phyloP scores from a whole-genome alignment of 2,888 invertebrate species.

The Allolobophora icterica region DNA sequence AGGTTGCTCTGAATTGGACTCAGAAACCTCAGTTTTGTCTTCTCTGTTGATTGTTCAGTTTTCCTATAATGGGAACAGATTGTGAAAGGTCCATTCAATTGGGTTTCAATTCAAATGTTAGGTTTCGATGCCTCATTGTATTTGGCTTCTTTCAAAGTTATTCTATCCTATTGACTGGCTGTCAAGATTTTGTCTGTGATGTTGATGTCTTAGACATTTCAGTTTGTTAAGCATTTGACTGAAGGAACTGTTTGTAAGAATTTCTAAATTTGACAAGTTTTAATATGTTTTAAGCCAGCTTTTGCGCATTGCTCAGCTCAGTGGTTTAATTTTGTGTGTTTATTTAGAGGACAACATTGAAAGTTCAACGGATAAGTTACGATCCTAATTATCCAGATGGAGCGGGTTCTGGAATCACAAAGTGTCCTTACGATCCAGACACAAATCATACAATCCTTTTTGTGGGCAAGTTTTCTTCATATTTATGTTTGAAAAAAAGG shows the following conservation, averaged over 20 bases:
- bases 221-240: not conserved
- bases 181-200: not conserved
- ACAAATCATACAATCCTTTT: conserved; percentile 27
- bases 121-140: not conserved
- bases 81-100: not conserved
- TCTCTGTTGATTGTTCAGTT: too few relatives aligned
- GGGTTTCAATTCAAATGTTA: not conserved
- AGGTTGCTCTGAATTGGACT: not conserved
- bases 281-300: not conserved
- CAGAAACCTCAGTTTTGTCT: too few relatives aligned
- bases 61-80: not conserved
- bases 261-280: not conserved
- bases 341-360: not conserved
- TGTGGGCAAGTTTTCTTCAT: conserved; percentile 12
- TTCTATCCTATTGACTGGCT: not conserved
- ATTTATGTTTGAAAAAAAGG: not conserved
- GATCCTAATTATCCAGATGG: not conserved
- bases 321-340: not conserved
- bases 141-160: not conserved
- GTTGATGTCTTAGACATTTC: not conserved
- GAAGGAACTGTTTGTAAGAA: not conserved
- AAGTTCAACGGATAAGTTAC: not conserved
- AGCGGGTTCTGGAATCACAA: conserved; percentile 23
- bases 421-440: conserved; percentile 29
- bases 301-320: not conserved